These are phyloP conservation scores for Oenanthe oenanthe DNA, from an alignment of 2,113 vertebrate species.

Conservation along the genomic window DNA sequence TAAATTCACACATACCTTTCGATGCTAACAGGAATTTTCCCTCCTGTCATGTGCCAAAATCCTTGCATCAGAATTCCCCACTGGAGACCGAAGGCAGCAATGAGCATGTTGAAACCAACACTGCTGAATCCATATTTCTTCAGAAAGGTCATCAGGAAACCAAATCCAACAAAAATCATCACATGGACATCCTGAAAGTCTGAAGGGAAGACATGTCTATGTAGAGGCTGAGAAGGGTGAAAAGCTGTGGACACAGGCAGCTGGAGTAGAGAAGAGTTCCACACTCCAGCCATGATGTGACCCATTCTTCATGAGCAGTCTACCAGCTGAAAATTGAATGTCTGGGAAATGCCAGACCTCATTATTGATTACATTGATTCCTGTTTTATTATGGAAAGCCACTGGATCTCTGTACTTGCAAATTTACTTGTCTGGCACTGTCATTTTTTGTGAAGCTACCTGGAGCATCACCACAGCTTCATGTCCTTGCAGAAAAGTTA, in stretches of 20 bases:
- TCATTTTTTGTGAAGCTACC: background rate
- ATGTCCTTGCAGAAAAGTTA: background rate
- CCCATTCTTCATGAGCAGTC: background rate
- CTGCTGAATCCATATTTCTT: conserved; percentile 94
- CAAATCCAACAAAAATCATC: conserved; percentile 97
- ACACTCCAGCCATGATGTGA: background rate
- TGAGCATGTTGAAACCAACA: conserved; percentile 89
- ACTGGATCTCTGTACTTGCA: background rate
- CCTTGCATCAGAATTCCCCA: conserved; percentile 90
- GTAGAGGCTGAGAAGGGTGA: background rate
- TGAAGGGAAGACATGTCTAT: conserved; percentile 45
- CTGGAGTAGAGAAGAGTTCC: background rate
- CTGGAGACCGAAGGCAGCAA: conserved; percentile 93
- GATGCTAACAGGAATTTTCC: conserved; percentile 77
- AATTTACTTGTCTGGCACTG: background rate
- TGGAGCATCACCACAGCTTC: background rate
- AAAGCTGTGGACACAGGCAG: background rate
- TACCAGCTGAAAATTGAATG: background rate
- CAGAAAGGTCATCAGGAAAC: conserved; percentile 98
- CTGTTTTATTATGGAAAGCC: background rate
- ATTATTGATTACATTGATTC: background rate
- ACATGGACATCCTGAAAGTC: conserved; percentile 96
- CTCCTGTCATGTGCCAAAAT: conserved; percentile 67
- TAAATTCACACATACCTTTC: conserved; percentile 69
- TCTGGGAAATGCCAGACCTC: background rate